phyloP scores from a whole-genome alignment of 2,888 invertebrate genomes.

The Invenusta paracnida region DNA sequence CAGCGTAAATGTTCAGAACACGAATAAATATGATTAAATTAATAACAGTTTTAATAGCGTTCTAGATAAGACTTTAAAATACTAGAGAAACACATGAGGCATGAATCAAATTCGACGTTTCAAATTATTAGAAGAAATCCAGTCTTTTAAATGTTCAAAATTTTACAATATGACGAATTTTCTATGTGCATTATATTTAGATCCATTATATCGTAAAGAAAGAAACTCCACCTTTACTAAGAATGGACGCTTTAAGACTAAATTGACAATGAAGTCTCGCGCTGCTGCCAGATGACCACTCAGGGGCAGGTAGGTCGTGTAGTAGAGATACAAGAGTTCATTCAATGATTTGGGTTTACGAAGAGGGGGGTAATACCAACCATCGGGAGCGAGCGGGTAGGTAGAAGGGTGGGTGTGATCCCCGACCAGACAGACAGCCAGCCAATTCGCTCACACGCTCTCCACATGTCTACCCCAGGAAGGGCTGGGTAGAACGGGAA shows the following conservation, averaged over 20 bases:
- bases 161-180: no score
- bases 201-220: no score
- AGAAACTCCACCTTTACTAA: not conserved
- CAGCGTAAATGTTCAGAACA: no score
- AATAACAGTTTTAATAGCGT: no score
- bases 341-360: not conserved
- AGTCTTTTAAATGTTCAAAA: no score
- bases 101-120: no score
- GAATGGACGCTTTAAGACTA: not conserved
- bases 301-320: not conserved
- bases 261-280: not conserved
- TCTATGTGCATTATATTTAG: no score
- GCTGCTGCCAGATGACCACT: not conserved
- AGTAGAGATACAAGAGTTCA: conserved; percentile 11
- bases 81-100: no score
- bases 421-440: not conserved
- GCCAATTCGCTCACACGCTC: not conserved
- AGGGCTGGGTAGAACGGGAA: conserved; percentile 16
- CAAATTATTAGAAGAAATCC: no score
- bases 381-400: not conserved
- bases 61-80: no score
- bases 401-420: not conserved
- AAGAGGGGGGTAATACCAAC: not conserved
- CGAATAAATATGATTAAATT: no score
- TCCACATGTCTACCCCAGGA: not conserved